A percentile compares a stretch with the other conserved stretches of the same genome.
Conservation (phyloP, 2,113 vertebrate genomes). For the Thamnaconus septentrionalis region DNA sequence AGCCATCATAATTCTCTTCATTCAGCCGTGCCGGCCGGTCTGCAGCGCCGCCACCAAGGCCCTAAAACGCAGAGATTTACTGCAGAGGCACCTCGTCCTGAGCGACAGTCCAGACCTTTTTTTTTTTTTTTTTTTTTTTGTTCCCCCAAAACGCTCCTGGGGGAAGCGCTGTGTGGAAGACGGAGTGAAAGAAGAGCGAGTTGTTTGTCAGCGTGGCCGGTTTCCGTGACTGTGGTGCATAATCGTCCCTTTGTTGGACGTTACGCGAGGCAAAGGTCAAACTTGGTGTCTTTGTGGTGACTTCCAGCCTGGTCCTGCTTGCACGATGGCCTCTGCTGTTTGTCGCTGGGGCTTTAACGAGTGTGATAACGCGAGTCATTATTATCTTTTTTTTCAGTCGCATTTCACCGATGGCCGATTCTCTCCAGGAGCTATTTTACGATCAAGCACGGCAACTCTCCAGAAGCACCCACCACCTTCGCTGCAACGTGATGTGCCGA, state of each 20-base stretch:
- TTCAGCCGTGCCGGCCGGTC: constrained; percentile 23
- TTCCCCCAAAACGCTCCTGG: constrained; percentile 20
- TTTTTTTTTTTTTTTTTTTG: constrained; percentile 5
- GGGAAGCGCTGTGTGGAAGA: constrained; percentile 21
- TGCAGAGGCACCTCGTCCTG: constrained; percentile 37
- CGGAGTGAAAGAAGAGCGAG: constrained; percentile 15
- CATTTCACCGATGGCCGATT: not conserved
- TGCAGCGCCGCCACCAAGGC: constrained; percentile 19
- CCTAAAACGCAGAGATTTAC: constrained; percentile 55
- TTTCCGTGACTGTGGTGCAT: constrained; percentile 9
- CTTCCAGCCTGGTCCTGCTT: too few species aligned
- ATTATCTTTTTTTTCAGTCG: not conserved
- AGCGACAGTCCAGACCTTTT: constrained; percentile 13
- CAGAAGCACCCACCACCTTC: constrained; percentile 2
- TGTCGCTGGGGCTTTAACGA: too few species aligned
- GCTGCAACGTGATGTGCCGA: constrained; percentile 1
- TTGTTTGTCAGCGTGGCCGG: constrained; percentile 27
- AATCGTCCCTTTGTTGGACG: constrained; percentile 25
- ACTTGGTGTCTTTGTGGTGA: not conserved
- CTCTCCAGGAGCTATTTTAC: constrained; percentile 3
- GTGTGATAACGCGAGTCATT: too few species aligned
- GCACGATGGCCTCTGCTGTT: too few species aligned
- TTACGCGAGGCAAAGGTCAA: constrained; percentile 20
- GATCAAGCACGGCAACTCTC: not conserved
- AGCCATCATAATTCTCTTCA: constrained; percentile 17